A percentile compares a stretch with the other conserved stretches of the same genome.
Conservation (phyloP, 2,113 vertebrate species). For the Odobenus rosmarus region DNA sequence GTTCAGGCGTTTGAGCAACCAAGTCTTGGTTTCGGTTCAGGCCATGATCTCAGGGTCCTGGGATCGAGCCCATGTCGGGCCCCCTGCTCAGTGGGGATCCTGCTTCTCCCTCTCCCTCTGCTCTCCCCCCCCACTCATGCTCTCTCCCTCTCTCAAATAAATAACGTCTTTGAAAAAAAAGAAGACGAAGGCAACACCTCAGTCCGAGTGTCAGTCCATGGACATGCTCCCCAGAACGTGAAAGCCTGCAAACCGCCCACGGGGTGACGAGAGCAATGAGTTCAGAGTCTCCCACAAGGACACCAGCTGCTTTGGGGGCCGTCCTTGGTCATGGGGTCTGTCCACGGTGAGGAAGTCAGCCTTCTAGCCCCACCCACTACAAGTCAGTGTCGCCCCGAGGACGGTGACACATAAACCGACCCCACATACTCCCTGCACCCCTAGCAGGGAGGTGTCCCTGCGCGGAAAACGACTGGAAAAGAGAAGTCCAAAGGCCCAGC, state of each 20-base stretch:
- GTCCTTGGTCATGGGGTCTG: not conserved
- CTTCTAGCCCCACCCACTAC: not conserved
- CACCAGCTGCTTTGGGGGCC: not conserved
- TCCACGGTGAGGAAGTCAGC: not conserved
- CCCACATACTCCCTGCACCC: not conserved
- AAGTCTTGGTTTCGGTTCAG: not conserved
- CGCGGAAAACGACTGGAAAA: not conserved
- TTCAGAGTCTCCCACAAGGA: not conserved
- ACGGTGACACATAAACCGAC: not conserved
- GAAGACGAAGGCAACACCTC: not conserved
- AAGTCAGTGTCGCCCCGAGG: not conserved
- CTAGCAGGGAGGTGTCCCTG: not conserved
- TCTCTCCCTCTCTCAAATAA: not conserved
- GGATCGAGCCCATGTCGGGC: not conserved
- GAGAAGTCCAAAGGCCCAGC: not conserved
- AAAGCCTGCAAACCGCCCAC: not conserved
- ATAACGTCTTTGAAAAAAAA: not conserved
- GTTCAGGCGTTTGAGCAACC: not conserved
- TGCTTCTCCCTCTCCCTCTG: not conserved
- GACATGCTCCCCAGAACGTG: not conserved
- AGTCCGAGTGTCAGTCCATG: not conserved
- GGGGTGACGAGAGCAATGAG: not conserved
- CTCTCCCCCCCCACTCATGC: not conserved
- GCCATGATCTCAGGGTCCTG: not conserved
- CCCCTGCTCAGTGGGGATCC: accelerated